Evolutionary conservation across 1,140 invertebrate genomes (phyloP).

Genomic region (Pogonus chalceus): DNA sequence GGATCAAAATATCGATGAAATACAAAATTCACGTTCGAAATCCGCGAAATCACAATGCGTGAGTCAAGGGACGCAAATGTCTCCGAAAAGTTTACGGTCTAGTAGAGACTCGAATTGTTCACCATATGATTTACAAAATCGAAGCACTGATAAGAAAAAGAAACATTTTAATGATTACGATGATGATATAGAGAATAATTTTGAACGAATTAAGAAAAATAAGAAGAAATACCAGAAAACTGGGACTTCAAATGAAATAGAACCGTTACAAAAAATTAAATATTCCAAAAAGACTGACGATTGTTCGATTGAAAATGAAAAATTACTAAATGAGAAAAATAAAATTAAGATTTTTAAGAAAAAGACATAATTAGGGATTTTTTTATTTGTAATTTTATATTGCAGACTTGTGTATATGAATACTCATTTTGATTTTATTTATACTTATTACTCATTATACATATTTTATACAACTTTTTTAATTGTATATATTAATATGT

Average conservation of each 20-base stretch:
- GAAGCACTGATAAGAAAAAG: not conserved
- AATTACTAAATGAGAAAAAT: not conserved
- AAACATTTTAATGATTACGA: not conserved
- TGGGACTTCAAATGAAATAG: not conserved
- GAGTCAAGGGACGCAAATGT: slow-evolving; percentile 34
- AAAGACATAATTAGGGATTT: not conserved
- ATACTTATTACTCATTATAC: no score
- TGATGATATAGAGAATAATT: not conserved
- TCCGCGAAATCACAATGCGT: slow-evolving; percentile 23
- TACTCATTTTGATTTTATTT: no score
- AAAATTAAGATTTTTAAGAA: not conserved
- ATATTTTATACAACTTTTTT: no score
- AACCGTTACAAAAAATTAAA: not conserved
- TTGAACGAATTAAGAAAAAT: not conserved
- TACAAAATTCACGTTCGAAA: slow-evolving; percentile 33
- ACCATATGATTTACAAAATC: not conserved
- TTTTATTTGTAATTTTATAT: no score
- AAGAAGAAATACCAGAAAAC: not conserved
- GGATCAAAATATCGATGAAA: slow-evolving; percentile 37
- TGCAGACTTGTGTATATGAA: no score
- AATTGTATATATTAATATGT: no score
- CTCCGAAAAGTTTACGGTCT: slow-evolving; percentile 18
- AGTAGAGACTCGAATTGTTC: not conserved
- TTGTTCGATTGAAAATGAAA: not conserved
- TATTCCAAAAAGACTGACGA: not conserved